Evolutionary conservation across 2,797 vertebrate genomes (phyloP), one percentile per base, ranked within the genome.

Genomic region (Acrocephalus scirpaceus): DNA sequence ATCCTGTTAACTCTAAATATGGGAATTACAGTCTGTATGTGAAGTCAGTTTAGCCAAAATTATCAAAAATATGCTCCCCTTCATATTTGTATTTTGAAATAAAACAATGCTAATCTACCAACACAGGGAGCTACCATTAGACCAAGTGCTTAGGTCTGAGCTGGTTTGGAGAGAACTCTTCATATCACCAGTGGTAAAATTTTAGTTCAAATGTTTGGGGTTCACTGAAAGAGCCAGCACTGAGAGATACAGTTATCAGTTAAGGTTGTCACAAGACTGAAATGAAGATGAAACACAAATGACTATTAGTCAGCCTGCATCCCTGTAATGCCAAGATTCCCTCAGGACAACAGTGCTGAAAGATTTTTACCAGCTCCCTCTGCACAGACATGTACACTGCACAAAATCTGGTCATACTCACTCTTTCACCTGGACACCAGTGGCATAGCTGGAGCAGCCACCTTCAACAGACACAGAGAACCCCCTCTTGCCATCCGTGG

Each of bases 401-500:
- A 61, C 27, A 83, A 29, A 51, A 18, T 45, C 22, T 66, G 58
- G 82, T 73, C 50, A 78, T 93, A 99, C 99, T 99, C 95, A 99
- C 99, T 99, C 99, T 98, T 99, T 99, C 90, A 99, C 99, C 94
- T 99, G 98, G 86, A 99, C 99, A 2, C 98, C 99, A 29, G 98
- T 98, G 11, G 98, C 98, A 20, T 98, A 98, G 86, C 97, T 98
- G 93, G 98, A 97, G 88, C 98, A 98, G 89, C 98, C 98, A 65
- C 99, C 97, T 75, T 98, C 97, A 60, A 99, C 98, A 0, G 99
- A 98, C 88, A 99, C 99, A 0, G 99, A 99, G 97, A 99, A 99
- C 27, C 99, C 99, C 48, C 99, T 98, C 93, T 98, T 98, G 91
- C 99, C 98, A 40, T 99, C 99, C 1, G 98, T 98, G n/a, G 99